Evolutionary conservation across 2,888 invertebrate genomes (phyloP), one percentile per base, ranked within the genome.

Genomic region (Cenopis cana): DNA sequence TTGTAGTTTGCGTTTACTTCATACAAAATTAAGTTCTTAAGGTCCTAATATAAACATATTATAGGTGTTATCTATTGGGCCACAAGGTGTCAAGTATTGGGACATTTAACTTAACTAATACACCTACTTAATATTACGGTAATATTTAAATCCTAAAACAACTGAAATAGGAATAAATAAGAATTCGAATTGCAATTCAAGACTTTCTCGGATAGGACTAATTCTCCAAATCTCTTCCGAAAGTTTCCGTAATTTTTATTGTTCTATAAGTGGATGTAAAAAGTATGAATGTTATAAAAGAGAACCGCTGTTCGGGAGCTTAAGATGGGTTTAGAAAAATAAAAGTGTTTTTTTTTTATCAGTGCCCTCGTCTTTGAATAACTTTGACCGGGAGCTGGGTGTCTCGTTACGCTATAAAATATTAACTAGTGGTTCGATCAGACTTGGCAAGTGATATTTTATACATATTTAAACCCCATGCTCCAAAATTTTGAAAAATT

Each of bases 261-360:
- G 54, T 49, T 65, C 41, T 65, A 20, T 65, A 70, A 70, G 62
- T 52, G 50, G 52, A 64, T 52, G 65, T 70, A 59, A 38, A 38
- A 57, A 24, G 50, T 57, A 46, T 17, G 59, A 65, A 41, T 46
- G 57, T 29, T 9, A 36, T 70, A 70, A 66, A 70, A 70, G 70
- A 59, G 46, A 66, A 49, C 54, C 52, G 59, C 20, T 70, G 70
- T 70, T 70, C 33, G 20, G 46, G 46, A 57, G 38, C 60, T 46
- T 59, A 65, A 65, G 56, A 54, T 54, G 60, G 11, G 52, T 33
- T 64, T 59, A 50, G 52, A 46, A 70, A 59, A 69, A 65, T 20
- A 65, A 38, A 65, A 65, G 11, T 36, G 20, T 38, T 70, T 68
- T 66, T 38, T 70, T 68, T 66, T 70, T 70, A 66, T 66, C 59